Base-by-base conservation (phyloP, 2,113 vertebrate genomes). In the Sciurus niger region DNA sequence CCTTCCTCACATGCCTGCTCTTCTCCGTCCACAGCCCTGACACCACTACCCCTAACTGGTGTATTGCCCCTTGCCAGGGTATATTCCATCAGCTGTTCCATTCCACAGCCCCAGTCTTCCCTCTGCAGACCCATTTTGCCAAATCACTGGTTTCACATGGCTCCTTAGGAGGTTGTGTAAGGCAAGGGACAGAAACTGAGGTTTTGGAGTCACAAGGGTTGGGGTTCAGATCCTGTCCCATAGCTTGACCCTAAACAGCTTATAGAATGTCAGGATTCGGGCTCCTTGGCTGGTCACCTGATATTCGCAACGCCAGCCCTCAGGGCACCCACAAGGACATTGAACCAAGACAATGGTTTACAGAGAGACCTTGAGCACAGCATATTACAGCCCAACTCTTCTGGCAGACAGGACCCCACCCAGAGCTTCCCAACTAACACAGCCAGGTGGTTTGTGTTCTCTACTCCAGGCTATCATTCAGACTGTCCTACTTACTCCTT, bases 231-330 rank as follows among this genome's bases (percentile, higher is more conserved):
- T 80, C 34, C 76, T 86, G 34, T 73, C 78, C 85, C 74, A 40
- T 7, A 83, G 68, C 48, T 80, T 87, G 79, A 24, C 34, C 80
- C 55, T 37, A 55, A 72, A 40, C n/a, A 80, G 43, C 46, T 40
- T 80, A 74, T n/a, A 51, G 76, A 89, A 86, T 51, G 91, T 74
- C 40, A 94, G 67, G 32, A 90, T 25, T 37, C 58, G 88, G 80
- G 70, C 10, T 93, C 88, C 22, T 92, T 92, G 51, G 58, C 51
- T 17, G 2, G 28, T 76, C 37, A 37, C 43, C 51, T 37, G 40
- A 14, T 30, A 18, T 37, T 32, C 70, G 28, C 3, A 53, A 8
- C 37, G 9, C 32, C 89, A 51, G 78, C 18, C 58, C 78, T 53
- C 25, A 82, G 74, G 68, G 65, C 9, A 83, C 55, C 46, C 0